These are phyloP conservation scores for Caenorhabditis becei DNA, from an alignment of 2,888 invertebrate species.

Conservation along the genomic window DNA sequence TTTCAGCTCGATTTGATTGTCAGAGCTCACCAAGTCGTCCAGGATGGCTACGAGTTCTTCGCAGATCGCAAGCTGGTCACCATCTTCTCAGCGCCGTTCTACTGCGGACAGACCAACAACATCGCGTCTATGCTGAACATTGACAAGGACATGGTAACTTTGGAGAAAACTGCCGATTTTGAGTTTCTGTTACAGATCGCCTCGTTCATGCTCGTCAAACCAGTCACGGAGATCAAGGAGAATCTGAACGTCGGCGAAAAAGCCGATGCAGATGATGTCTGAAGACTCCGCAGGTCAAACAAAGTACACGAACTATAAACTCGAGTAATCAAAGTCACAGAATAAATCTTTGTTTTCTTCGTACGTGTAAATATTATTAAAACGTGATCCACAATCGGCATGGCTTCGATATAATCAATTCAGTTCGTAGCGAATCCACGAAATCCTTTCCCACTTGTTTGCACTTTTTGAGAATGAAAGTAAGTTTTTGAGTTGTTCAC, in stretches of 20 bases:
- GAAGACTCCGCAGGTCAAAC: neutral
- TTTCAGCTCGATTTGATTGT: constrained; percentile 77
- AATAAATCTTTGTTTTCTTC: neutral
- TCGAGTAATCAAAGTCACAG: neutral
- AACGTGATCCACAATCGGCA: neutral
- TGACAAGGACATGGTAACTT: constrained; percentile 63
- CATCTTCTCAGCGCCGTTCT: constrained; percentile 86
- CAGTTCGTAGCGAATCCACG: neutral
- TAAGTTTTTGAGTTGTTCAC: constrained; percentile 2
- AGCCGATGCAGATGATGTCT: constrained; percentile 25
- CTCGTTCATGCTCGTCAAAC: constrained; percentile 57
- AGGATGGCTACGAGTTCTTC: constrained; percentile 89
- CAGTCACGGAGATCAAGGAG: constrained; percentile 40
- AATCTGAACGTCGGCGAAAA: constrained; percentile 53
- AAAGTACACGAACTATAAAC: neutral
- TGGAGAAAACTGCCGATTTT: neutral
- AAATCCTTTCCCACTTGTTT: neutral
- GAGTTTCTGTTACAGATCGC: constrained; percentile 23
- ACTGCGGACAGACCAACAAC: constrained; percentile 87
- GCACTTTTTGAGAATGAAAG: constrained; percentile 25
- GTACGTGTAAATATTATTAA: too few relatives aligned
- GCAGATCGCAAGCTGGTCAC: constrained; percentile 86
- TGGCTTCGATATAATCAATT: neutral
- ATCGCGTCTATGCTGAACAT: constrained; percentile 67
- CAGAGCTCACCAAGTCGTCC: constrained; percentile 79